phyloP scores from a whole-genome alignment of 2,888 invertebrate genomes.

The Halictus quadricinctus region DNA sequence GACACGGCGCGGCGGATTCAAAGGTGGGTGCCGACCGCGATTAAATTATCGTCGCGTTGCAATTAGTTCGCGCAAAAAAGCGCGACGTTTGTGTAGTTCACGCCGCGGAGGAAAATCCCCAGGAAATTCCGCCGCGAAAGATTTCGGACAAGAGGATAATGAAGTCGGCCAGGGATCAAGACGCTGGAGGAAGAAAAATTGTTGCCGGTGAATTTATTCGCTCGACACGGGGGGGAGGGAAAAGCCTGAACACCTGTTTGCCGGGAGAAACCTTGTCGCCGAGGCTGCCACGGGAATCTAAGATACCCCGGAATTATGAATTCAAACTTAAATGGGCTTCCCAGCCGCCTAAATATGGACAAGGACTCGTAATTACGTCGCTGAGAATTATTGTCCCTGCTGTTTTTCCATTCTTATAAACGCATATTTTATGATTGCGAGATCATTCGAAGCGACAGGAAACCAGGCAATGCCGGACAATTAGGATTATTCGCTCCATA shows the following conservation, averaged over 20 bases:
- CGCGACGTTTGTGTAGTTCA: slow-evolving; percentile 18
- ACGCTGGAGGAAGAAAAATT: background rate
- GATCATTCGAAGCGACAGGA: too few species aligned
- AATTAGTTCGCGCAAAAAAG: slow-evolving; percentile 49
- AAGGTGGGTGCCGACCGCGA: slow-evolving; percentile 39
- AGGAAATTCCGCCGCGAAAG: slow-evolving; percentile 42
- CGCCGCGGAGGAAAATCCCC: slow-evolving; percentile 6
- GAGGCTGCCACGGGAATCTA: background rate
- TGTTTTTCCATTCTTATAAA: background rate
- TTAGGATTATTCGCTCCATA: too few species aligned
- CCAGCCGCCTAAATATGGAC: background rate
- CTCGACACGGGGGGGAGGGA: background rate
- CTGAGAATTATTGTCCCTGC: background rate
- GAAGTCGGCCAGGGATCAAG: slow-evolving; percentile 18
- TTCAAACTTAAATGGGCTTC: background rate
- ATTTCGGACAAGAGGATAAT: slow-evolving; percentile 21
- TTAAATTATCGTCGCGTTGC: slow-evolving; percentile 61
- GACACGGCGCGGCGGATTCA: slow-evolving; percentile 7
- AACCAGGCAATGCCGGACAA: too few species aligned
- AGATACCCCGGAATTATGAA: background rate
- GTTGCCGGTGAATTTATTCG: background rate
- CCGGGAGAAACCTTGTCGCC: background rate
- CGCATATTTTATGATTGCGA: background rate
- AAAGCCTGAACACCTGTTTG: slow-evolving; percentile 11
- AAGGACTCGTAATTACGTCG: background rate